Conservation (phyloP, 2,888 invertebrate genomes). For the Pollenia amentaria region DNA sequence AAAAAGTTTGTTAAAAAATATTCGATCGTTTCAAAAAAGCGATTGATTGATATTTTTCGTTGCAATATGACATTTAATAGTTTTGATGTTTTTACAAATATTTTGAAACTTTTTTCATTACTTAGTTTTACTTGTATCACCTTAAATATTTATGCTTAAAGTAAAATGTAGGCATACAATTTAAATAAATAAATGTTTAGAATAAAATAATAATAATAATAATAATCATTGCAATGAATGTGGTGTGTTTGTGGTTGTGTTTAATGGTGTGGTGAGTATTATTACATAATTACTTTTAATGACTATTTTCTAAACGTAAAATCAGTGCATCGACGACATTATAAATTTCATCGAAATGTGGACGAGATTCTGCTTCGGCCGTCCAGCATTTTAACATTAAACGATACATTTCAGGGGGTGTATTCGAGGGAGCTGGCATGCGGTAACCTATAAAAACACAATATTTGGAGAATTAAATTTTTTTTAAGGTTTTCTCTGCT, state of each 20-base stretch:
- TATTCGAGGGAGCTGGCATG: constrained; percentile 95
- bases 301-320: constrained; percentile 82
- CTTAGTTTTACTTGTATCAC: constrained; percentile 59
- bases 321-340: constrained; percentile 90
- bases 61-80: constrained; percentile 52
- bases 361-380: constrained; percentile 95
- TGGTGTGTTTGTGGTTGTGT: constrained; percentile 17
- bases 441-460: constrained; percentile 90
- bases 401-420: constrained; percentile 94
- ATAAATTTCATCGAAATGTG: constrained; percentile 95
- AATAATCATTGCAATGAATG: constrained; percentile 13
- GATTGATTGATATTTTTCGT: constrained; percentile 64
- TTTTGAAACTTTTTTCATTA: constrained; percentile 3
- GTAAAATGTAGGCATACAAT: constrained; percentile 47
- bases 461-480: background rate
- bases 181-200: constrained; percentile 53
- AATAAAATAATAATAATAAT: constrained; percentile 28
- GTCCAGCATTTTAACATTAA: constrained; percentile 98
- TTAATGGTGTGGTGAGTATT: constrained; percentile 29
- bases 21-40: constrained; percentile 64
- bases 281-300: constrained; percentile 73
- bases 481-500: background rate
- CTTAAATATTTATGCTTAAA: constrained; percentile 63
- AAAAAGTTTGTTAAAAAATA: constrained; percentile 61
- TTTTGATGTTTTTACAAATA: constrained; percentile 38